phyloP scores from a whole-genome alignment of 1,140 invertebrate species.

The Megalopta genalis region DNA sequence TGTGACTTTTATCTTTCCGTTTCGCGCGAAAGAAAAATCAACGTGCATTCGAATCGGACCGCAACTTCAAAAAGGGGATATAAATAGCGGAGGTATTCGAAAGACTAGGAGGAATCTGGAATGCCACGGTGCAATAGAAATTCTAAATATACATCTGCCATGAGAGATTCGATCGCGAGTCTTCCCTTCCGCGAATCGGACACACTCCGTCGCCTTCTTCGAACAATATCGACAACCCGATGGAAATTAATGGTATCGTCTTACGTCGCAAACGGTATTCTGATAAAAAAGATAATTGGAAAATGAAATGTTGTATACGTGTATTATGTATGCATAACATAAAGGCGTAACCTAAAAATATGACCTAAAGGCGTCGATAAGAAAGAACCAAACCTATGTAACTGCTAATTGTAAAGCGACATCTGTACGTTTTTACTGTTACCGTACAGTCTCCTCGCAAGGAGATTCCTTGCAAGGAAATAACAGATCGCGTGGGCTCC shows the following conservation, averaged over 20 bases:
- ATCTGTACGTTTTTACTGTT: too few relatives aligned
- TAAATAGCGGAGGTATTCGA: conserved; percentile 6
- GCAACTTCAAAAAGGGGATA: background rate
- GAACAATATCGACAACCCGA: background rate
- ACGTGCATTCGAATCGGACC: background rate
- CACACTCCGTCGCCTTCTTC: background rate
- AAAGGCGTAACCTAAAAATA: too few relatives aligned
- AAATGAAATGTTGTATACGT: too few relatives aligned
- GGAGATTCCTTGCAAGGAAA: too few relatives aligned
- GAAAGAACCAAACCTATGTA: too few relatives aligned
- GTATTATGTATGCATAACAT: too few relatives aligned
- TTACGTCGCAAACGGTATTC: background rate
- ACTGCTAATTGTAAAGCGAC: too few relatives aligned
- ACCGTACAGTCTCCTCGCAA: too few relatives aligned
- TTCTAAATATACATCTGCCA: background rate
- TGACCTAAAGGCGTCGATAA: too few relatives aligned
- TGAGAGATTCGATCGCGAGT: background rate
- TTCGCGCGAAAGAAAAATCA: background rate
- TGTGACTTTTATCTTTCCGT: background rate
- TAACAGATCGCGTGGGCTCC: too few relatives aligned
- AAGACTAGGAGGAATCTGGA: conserved; percentile 8
- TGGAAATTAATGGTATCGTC: background rate
- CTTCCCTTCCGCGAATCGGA: background rate
- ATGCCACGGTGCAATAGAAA: background rate
- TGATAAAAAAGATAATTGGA: too few relatives aligned